Evolutionary conservation across 1,140 invertebrate genomes (phyloP).

Genomic region (Cotesia vestalis): DNA sequence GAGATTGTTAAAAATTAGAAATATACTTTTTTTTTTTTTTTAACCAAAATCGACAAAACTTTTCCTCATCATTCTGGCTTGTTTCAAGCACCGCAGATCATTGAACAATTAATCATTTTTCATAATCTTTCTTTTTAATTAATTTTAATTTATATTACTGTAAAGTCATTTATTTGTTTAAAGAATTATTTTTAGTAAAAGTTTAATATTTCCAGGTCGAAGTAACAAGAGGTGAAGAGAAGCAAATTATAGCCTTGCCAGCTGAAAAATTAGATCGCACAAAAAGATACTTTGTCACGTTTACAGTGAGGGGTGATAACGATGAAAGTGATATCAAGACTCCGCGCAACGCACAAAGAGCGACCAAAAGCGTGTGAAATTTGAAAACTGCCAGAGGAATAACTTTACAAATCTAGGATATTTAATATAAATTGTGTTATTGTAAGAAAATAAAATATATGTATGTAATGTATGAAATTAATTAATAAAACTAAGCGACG

Average conservation of each 20-base stretch:
- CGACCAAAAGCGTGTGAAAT: constrained; percentile 55
- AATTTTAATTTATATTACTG: constrained; percentile 1
- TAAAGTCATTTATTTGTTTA: background rate
- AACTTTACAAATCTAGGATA: background rate
- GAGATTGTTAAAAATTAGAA: constrained; percentile 28
- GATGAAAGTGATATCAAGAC: constrained; percentile 46
- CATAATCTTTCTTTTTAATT: constrained; percentile 2
- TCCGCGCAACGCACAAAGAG: constrained; percentile 49
- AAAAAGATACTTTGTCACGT: constrained; percentile 89
- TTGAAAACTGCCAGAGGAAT: constrained; percentile 32
- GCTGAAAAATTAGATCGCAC: constrained; percentile 85
- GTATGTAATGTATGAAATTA: too few relatives aligned
- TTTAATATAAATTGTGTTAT: background rate
- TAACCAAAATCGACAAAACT: background rate
- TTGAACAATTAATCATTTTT: background rate
- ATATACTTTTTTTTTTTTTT: background rate
- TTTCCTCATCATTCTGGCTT: background rate
- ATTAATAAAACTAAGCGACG: too few relatives aligned
- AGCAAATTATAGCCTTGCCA: constrained; percentile 84
- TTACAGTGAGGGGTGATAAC: constrained; percentile 79
- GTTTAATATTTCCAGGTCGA: constrained; percentile 66
- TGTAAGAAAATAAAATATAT: background rate
- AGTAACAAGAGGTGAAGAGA: constrained; percentile 80
- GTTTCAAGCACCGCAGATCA: background rate
- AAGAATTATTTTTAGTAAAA: constrained; percentile 10